Percentiles rank a stretch among this genome's conserved stretches.
These are phyloP conservation scores for Anthrax anthrax DNA, from an alignment of 2,888 invertebrate genomes.

Conservation along the genomic window DNA sequence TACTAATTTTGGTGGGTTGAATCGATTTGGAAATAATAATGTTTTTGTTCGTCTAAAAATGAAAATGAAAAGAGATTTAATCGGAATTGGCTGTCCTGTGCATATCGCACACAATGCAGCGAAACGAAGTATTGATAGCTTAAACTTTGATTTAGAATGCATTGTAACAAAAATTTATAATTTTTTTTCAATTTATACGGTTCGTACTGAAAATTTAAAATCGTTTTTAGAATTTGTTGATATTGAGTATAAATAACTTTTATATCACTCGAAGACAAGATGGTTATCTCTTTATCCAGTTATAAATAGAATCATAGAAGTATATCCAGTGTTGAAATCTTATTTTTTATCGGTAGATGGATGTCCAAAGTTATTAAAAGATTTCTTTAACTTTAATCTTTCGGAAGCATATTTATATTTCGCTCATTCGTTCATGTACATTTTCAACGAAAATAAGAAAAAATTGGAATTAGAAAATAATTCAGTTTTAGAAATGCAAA, in stretches of 20 bases:
- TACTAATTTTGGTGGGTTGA: conserved; percentile 8
- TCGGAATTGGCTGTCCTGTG: conserved; percentile 9
- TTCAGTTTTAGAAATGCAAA: neutral
- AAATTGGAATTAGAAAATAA: neutral
- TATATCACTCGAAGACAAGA: too few species aligned
- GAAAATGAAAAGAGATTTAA: neutral
- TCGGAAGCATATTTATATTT: neutral
- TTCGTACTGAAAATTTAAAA: conserved; percentile 7
- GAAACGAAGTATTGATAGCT: conserved; percentile 8
- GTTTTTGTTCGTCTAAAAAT: too few species aligned
- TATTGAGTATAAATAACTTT: conserved; percentile 3
- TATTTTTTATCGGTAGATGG: neutral
- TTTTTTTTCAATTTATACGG: conserved; percentile 7
- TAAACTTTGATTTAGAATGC: conserved; percentile 6
- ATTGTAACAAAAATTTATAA: conserved; percentile 5
- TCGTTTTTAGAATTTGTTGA: conserved; percentile 4
- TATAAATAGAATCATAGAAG: neutral
- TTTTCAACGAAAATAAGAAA: neutral
- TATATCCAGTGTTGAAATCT: neutral
- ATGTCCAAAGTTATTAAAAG: neutral
- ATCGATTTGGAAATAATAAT: too few species aligned
- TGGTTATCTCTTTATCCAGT: too few species aligned
- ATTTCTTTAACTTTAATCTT: neutral
- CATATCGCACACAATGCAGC: conserved; percentile 9
- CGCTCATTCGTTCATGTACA: neutral